phyloP scores from a whole-genome alignment of 2,797 vertebrate genomes.

The Stomatorhinus walkeri region DNA sequence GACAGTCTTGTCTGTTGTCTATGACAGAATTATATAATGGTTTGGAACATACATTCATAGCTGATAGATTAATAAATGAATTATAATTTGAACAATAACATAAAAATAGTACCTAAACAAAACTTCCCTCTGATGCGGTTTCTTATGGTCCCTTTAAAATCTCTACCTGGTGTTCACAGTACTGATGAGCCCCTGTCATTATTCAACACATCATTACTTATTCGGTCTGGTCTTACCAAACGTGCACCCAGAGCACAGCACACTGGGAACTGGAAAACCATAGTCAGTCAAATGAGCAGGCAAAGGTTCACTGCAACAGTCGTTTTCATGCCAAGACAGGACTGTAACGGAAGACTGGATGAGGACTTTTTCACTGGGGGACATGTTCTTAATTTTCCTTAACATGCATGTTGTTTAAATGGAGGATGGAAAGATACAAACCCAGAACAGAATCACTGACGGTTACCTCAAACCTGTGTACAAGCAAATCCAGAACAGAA shows the following conservation, averaged over 20 bases:
- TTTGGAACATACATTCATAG: not conserved
- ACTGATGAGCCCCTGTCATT: not conserved
- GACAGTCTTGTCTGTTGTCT: not conserved
- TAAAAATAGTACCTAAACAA: not conserved
- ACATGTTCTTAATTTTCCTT: conserved; percentile 72
- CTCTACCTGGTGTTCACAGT: not conserved
- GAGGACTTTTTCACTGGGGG: conserved; percentile 73
- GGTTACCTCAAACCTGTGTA: not conserved
- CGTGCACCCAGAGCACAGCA: not conserved
- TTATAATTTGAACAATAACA: not conserved
- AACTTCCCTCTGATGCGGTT: not conserved
- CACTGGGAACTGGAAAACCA: not conserved
- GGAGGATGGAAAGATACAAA: conserved; percentile 57
- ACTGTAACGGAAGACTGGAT: conserved; percentile 75
- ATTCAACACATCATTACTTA: conserved; percentile 14
- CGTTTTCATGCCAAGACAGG: conserved; percentile 97
- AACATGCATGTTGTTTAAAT: conserved; percentile 90
- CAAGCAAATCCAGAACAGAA: not conserved
- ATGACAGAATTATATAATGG: not conserved
- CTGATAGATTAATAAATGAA: not conserved
- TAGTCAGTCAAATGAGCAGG: not conserved
- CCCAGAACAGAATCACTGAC: not conserved
- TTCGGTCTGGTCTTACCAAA: not conserved
- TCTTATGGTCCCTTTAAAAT: conserved; percentile 3
- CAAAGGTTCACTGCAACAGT: conserved; percentile 23